phyloP scores from a whole-genome alignment of 2,888 invertebrate genomes.

The Chymomyza amoena region DNA sequence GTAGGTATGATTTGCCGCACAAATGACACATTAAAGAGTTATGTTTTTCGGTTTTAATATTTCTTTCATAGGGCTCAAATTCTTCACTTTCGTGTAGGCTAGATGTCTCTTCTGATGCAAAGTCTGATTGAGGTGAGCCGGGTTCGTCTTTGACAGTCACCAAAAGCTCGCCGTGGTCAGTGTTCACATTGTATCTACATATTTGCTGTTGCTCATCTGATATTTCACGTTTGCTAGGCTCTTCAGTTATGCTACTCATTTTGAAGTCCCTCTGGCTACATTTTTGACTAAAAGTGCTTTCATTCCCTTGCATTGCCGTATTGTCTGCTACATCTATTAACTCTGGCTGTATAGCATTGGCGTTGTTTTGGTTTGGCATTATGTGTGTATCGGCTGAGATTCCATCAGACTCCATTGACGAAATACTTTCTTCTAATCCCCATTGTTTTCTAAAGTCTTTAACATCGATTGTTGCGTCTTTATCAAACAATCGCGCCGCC shows the following conservation, averaged over 20 bases:
- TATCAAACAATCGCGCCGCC: background rate
- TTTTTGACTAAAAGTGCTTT: background rate
- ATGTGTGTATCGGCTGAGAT: background rate
- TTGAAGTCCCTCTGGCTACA: background rate
- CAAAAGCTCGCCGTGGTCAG: background rate
- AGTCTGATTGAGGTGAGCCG: background rate
- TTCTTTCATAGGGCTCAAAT: background rate
- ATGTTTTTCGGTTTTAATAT: background rate
- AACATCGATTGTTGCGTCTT: background rate
- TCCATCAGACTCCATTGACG: background rate
- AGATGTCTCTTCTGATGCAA: background rate
- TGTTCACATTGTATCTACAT: background rate
- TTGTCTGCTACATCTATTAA: constrained; percentile 17
- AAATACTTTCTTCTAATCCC: background rate
- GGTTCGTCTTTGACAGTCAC: background rate
- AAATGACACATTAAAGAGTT: background rate
- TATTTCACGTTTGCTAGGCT: background rate
- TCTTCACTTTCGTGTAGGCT: background rate
- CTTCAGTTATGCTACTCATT: background rate
- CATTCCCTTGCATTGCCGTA: background rate
- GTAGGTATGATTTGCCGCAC: background rate
- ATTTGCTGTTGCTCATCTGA: background rate
- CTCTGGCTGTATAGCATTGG: constrained; percentile 33
- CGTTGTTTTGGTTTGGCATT: constrained; percentile 17
- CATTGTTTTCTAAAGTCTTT: background rate